phyloP scores from a whole-genome alignment of 1,140 invertebrate genomes.

The Sycobia sp. region DNA sequence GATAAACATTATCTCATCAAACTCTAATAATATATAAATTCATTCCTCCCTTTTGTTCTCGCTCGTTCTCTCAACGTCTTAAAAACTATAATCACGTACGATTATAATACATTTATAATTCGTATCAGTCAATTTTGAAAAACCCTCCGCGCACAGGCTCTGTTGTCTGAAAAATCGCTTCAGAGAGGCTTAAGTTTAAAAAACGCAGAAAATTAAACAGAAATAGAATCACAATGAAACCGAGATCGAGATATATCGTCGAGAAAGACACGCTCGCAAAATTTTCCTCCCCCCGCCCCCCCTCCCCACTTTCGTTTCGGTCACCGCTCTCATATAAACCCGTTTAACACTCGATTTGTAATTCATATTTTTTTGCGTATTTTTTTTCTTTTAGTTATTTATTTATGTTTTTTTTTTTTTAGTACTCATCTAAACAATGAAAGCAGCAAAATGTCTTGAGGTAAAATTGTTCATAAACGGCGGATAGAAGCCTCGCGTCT shows the following conservation, averaged over 20 bases:
- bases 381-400: constrained; percentile 37
- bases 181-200: too few relatives aligned
- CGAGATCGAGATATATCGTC: constrained; percentile 28
- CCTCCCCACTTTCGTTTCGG: constrained; percentile 4
- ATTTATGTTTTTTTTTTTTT: constrained; percentile 51
- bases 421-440: constrained; percentile 57
- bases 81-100: constrained; percentile 30
- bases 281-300: too few relatives aligned
- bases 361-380: constrained; percentile 33
- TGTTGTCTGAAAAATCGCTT: too few relatives aligned
- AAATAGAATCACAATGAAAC: too few relatives aligned
- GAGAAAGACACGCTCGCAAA: constrained; percentile 9
- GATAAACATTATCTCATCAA: constrained; percentile 15
- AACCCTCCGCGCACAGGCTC: background rate
- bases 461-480: constrained; percentile 47
- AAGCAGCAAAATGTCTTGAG: constrained; percentile 56
- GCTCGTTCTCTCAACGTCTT: constrained; percentile 15
- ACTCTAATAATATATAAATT: constrained; percentile 24
- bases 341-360: constrained; percentile 24
- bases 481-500: constrained; percentile 35
- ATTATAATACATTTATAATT: constrained; percentile 34
- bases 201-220: background rate
- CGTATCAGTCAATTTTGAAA: constrained; percentile 36
- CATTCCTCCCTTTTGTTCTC: background rate
- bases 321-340: constrained; percentile 12